phyloP scores from a whole-genome alignment of 1,140 invertebrate species.

The Cecropterus lyciades region DNA sequence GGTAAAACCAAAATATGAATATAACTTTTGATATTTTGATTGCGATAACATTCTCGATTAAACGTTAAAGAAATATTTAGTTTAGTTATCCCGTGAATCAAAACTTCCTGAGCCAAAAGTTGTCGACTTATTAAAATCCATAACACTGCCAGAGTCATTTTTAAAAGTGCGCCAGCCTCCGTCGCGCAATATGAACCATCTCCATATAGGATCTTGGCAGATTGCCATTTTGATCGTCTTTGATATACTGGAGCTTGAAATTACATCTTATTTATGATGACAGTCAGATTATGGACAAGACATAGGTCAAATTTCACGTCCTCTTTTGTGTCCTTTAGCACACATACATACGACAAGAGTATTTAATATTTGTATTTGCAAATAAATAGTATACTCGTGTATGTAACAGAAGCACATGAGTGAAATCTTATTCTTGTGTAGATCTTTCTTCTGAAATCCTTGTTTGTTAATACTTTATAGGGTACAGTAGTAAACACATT shows the following conservation, averaged over 20 bases:
- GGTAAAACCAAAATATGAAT: too few relatives aligned
- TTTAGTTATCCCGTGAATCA: constrained; percentile 3
- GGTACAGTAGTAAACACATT: too few relatives aligned
- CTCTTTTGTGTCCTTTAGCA: constrained; percentile 4
- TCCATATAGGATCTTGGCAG: constrained; percentile 28
- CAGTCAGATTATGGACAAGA: constrained; percentile 11
- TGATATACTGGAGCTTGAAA: constrained; percentile 32
- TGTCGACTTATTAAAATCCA: constrained; percentile 20
- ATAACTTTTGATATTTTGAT: too few relatives aligned
- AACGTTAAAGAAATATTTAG: neutral
- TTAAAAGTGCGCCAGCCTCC: constrained; percentile 24
- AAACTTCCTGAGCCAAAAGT: constrained; percentile 21
- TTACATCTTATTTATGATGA: constrained; percentile 29
- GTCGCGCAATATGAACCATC: constrained; percentile 15
- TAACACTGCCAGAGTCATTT: constrained; percentile 24
- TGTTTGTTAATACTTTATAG: too few relatives aligned
- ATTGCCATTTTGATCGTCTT: constrained; percentile 32
- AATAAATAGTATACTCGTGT: too few relatives aligned
- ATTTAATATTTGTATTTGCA: neutral
- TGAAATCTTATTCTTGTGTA: too few relatives aligned
- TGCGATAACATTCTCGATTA: too few relatives aligned
- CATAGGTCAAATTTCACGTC: constrained; percentile 15
- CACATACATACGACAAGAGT: neutral
- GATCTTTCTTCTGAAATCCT: too few relatives aligned
- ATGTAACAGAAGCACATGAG: too few relatives aligned